Evolutionary conservation across 30 jellyfish, hydroid and myxozoan genomes (phyloP), one percentile per base, ranked within the genome.

Genomic region (Chrysaora quinquecirrha): DNA sequence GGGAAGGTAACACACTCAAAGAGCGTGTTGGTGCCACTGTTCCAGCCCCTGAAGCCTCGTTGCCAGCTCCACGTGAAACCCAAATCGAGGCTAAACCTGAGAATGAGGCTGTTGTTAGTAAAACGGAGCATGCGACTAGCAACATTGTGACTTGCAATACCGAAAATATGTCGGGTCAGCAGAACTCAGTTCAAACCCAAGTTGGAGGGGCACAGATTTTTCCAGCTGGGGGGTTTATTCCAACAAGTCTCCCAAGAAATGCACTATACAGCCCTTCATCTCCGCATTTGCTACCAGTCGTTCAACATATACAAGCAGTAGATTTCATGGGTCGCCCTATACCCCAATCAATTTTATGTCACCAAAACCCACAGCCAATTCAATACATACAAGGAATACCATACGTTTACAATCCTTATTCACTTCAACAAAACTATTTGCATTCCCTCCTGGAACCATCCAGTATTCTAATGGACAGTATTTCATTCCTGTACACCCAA

Each of bases 281-380:
- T 9, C 78, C 96, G 48, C 96, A 87, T 48, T 4, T 87, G 21
- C 35, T 72, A 60, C 97, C 97, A 24, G 48, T 80, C n/a, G 83
- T 89, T 49, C 97, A 79, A 29, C 89, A 79, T 30, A 38, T 79
- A 12, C 84, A 56, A 34, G 50, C 90, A 0, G 30, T 80, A 31
- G 90, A 80, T 48, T 24, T 80, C 12, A 19, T 80, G 30, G 80
- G 78, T 49, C 78, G 90, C 27, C 90, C 84, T 1, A 23, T 68
- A 43, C 75, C 46, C 27, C 35, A 65, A 14, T 22, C 77, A 60
- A 27, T 64, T 1, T 46, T 64, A 33, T 84, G 60, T 14, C 48
- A 56, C 18, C 69, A 71, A 34, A 46, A 54, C 50, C 62, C 48
- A 3, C 90, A 69, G 32, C 70, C 75, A 22, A 46, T 80, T 0